phyloP scores from a whole-genome alignment of 2,888 invertebrate genomes.

The Nemurella pictetii region DNA sequence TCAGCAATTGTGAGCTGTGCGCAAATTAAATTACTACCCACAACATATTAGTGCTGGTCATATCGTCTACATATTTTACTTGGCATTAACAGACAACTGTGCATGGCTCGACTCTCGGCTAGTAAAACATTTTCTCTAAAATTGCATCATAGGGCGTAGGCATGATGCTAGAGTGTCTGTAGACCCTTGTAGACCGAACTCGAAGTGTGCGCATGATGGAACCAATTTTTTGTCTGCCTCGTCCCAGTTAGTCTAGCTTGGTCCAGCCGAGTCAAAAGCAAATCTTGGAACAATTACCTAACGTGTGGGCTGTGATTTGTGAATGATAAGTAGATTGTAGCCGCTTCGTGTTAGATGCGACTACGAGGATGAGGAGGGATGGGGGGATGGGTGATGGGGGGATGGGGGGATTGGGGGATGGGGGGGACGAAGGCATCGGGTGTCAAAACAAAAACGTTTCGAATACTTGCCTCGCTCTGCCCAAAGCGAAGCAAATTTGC shows the following conservation, averaged over 20 bases:
- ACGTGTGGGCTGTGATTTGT: conserved; percentile 1
- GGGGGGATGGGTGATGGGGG: too few species aligned
- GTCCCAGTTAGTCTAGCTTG: neutral
- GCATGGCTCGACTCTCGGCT: too few species aligned
- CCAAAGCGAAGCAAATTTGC: neutral
- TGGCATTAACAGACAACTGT: too few species aligned
- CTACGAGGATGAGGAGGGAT: neutral
- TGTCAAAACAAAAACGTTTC: neutral
- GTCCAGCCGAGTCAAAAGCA: neutral
- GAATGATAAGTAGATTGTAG: neutral
- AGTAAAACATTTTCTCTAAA: neutral
- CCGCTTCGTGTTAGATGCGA: neutral
- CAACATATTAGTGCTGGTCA: neutral
- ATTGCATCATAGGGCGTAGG: neutral
- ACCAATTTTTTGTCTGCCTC: neutral
- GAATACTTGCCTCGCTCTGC: neutral
- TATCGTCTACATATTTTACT: neutral
- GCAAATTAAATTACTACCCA: too few species aligned
- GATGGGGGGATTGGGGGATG: too few species aligned
- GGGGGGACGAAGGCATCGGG: neutral
- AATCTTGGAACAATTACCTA: conserved; percentile 2
- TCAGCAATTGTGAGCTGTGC: too few species aligned
- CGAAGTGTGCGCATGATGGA: neutral
- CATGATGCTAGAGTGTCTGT: neutral
- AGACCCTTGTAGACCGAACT: too few species aligned